Evolutionary conservation across 92 coral and sea anemone species (phyloP), one percentile per base, ranked within the genome.

Genomic region (Zoanthus sociatus): DNA sequence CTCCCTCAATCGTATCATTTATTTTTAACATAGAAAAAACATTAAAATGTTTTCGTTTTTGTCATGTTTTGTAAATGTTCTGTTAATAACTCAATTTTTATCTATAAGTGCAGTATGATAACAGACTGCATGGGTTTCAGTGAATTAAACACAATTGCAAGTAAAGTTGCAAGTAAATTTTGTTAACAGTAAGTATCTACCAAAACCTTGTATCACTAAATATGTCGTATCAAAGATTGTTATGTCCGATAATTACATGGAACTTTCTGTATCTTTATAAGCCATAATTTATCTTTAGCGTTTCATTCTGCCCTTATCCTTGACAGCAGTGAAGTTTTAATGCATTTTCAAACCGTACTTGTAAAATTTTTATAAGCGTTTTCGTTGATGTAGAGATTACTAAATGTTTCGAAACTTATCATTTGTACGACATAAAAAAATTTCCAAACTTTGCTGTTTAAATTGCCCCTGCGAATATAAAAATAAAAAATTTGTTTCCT

Each of bases 261-360:
- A 46, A 66, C 66, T 81, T 81, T 79, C 44, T 81, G 45, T 45
- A 73, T 47, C 66, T 79, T 81, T 81, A 68, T 81, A 60, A 64
- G 54, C 33, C 73, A 81, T 81, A 81, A 81, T 81, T 66, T 64
- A 81, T 81, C 61, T 81, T 79, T 42, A 73, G 54, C 53, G 73
- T 63, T 60, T 51, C 70, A 42, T 81, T 64, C 20, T 18, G 21
- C 18, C 45, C 48, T 81, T 42, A 81, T 64, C 74, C 55, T 66
- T 18, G 58, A 66, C 64, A 79, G 64, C 3, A 64, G 9, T 79
- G 18, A 64, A 42, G 63, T 42, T 48, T 61, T 63, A 70, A 37
- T 79, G 56, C 44, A 81, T 81, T 81, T 50, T 63, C 17, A 81
- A 81, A 50, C 66, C 9, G 85, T 64, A 44, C 53, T 46, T 50